Conservation (phyloP, 2,113 vertebrate species). For the Anolis sagrei region DNA sequence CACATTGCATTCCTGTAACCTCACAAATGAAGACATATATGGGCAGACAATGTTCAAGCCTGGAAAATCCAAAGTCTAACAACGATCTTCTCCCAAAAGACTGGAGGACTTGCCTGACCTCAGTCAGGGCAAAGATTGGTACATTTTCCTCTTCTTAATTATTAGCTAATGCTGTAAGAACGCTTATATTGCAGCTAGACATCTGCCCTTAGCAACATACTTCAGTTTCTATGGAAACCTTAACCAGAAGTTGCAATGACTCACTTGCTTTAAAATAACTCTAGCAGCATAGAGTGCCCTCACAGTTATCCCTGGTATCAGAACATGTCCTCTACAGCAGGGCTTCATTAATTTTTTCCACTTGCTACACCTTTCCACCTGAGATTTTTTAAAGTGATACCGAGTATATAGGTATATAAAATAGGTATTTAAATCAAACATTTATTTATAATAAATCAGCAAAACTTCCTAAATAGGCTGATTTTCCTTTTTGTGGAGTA, state of each 20-base stretch:
- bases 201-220: slow-evolving; percentile 61
- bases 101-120: slow-evolving; percentile 3
- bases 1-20: neutral
- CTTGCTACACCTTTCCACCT: too few species aligned
- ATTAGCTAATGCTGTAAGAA: slow-evolving; percentile 58
- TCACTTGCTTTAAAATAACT: slow-evolving; percentile 52
- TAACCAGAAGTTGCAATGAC: slow-evolving; percentile 39
- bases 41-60: slow-evolving; percentile 35
- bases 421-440: too few species aligned
- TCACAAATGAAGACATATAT: slow-evolving; percentile 40
- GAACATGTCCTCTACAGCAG: neutral
- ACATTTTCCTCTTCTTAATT: slow-evolving; percentile 37
- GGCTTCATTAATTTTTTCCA: too few species aligned
- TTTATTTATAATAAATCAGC: too few species aligned
- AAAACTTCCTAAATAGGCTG: too few species aligned
- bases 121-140: neutral
- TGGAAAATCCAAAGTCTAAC: slow-evolving; percentile 3
- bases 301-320: neutral
- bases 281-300: neutral
- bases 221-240: slow-evolving; percentile 63
- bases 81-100: neutral
- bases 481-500: too few species aligned
- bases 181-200: slow-evolving; percentile 28
- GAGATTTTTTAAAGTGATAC: too few species aligned
- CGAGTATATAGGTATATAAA: too few species aligned